Percentiles rank a stretch among this genome's conserved stretches.
These are phyloP conservation scores for Drosophila pseudotakahashii DNA, from an alignment of 2,888 invertebrate genomes.

Conservation along the genomic window DNA sequence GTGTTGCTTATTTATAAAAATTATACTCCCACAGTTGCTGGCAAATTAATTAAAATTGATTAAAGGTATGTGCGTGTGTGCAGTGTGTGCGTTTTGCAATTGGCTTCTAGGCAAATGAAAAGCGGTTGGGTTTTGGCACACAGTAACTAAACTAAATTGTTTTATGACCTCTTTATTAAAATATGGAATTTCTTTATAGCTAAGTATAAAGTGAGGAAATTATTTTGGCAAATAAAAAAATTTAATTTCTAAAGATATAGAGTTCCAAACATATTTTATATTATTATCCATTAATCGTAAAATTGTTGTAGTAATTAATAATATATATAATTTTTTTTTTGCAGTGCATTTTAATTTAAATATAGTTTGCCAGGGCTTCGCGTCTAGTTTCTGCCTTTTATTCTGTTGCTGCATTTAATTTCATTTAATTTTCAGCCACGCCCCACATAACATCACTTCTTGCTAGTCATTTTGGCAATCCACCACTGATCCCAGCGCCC, in stretches of 20 bases:
- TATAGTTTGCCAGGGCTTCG: constrained; percentile 13
- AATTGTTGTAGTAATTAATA: too few species aligned
- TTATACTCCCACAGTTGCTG: constrained; percentile 50
- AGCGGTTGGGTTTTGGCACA: not conserved
- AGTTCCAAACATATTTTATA: too few species aligned
- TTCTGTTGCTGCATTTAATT: constrained; percentile 66
- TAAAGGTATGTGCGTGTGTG: constrained; percentile 39
- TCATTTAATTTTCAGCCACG: constrained; percentile 69
- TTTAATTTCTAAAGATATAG: too few species aligned
- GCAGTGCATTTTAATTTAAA: constrained; percentile 58
- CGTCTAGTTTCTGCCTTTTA: constrained; percentile 21
- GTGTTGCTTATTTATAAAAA: constrained; percentile 75
- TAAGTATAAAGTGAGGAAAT: too few species aligned
- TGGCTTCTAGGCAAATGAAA: constrained; percentile 5
- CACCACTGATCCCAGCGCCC: constrained; percentile 49
- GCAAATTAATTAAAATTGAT: constrained; percentile 74
- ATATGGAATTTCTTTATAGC: too few species aligned
- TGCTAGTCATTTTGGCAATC: constrained; percentile 73
- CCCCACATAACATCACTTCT: constrained; percentile 62
- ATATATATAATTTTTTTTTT: too few species aligned
- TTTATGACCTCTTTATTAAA: not conserved
- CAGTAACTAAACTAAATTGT: not conserved
- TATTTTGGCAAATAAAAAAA: too few species aligned
- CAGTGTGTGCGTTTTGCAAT: not conserved
- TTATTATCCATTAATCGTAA: too few species aligned